Percentiles rank a stretch among this genome's conserved stretches.
Evolutionary conservation across 2,797 vertebrate genomes (phyloP).

Genomic region (Sciaenops ocellatus): DNA sequence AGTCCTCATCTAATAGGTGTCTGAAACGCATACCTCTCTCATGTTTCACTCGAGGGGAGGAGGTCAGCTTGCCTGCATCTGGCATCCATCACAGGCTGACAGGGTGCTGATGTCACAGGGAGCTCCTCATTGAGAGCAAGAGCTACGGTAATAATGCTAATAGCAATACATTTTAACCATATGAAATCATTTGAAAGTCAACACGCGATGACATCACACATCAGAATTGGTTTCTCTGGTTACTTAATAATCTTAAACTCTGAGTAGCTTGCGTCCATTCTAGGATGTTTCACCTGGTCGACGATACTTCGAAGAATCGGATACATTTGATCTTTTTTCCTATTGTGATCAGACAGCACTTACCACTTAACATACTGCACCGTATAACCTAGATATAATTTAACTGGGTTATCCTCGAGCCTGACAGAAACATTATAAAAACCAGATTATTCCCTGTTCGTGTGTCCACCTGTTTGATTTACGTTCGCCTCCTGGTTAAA

Average conservation of each 20-base stretch:
- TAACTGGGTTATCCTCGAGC: neutral
- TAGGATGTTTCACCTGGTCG: neutral
- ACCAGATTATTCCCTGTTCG: neutral
- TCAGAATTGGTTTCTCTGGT: neutral
- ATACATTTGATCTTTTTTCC: neutral
- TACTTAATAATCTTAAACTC: neutral
- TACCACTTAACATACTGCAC: neutral
- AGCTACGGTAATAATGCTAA: slow-evolving; percentile 20
- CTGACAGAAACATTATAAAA: neutral
- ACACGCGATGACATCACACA: neutral
- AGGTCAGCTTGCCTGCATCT: slow-evolving; percentile 40
- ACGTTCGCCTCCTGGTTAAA: neutral
- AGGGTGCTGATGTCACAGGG: slow-evolving; percentile 36
- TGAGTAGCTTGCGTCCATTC: neutral
- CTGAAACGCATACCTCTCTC: slow-evolving; percentile 57
- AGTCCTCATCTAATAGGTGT: slow-evolving; percentile 62
- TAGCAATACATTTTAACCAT: neutral
- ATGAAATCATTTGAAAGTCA: neutral
- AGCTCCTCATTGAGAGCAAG: neutral
- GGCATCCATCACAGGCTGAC: slow-evolving; percentile 42
- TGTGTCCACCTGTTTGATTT: slow-evolving; percentile 31
- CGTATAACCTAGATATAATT: slow-evolving; percentile 4
- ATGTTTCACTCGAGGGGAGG: slow-evolving; percentile 55
- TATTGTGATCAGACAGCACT: neutral
- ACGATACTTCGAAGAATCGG: neutral